Evolutionary conservation across 1,140 invertebrate species (phyloP), one percentile per base, ranked within the genome.

Genomic region (Dysdera silvatica): DNA sequence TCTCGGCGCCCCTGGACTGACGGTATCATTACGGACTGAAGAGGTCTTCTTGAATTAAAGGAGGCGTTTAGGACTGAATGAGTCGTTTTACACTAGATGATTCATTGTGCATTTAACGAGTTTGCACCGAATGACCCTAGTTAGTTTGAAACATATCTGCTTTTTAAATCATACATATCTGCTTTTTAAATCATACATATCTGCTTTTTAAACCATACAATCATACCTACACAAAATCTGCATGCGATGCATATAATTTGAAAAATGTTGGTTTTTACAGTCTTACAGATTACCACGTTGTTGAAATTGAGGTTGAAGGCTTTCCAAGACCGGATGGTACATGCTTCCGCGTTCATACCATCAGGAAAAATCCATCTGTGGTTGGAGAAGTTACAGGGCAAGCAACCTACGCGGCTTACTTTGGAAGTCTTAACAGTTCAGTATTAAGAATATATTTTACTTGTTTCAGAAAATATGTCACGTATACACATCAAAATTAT

Each of bases 261-360:
- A 1, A n/a, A n/a, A 12, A 37, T 37, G 35, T n/a, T n/a, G n/a
- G 26, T 18, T 48, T n/a, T 68, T 62, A 14, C 62, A 82, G 82
- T 43, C 63, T 82, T 28, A 71, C 67, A 32, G 76, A 82, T 58
- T 80, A 80, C 76, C 83, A 84, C 70, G 75, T 83, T 24, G 80
- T 84, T 8, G 80, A 82, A 71, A 76, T 83, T 31, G 80, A 82
- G 47, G 78, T 77, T 2, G 78, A 72, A 63, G 83, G 82, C 32
- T 76, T 76, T 24, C 69, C 72, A 52, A 71, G 74, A 47, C 70
- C 72, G 28, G 71, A 76, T 61, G 76, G 77, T 10, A 71, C 70
- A 18, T 70, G 64, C 20, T 84, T 84, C 65, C 73, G 75, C 63
- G 78, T 80, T 4, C 74, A 77, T 32, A 82, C 82, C 6, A 73